Conservation (phyloP, 1,140 invertebrate species). For the Cherax destructor region DNA sequence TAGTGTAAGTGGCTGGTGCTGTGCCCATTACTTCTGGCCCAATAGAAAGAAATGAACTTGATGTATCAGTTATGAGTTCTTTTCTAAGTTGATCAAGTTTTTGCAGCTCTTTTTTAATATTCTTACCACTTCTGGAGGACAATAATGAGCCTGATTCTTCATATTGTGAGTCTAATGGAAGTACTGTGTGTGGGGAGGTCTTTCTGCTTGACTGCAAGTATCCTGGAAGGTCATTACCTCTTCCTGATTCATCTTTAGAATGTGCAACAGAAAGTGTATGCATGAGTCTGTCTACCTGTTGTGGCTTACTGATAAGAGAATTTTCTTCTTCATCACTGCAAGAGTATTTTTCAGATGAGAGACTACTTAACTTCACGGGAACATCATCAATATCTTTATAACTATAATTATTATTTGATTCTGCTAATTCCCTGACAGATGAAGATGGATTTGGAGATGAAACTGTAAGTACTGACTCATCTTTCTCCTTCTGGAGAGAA, state of each 20-base stretch:
- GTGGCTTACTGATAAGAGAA: neutral
- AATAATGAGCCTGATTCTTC: neutral
- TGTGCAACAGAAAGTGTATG: neutral
- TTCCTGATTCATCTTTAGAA: neutral
- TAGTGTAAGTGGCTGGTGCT: neutral
- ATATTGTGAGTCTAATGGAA: neutral
- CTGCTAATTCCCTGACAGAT: neutral
- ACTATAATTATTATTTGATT: neutral
- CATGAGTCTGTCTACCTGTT: neutral
- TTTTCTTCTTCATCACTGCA: neutral
- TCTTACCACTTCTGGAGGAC: neutral
- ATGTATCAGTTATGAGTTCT: neutral
- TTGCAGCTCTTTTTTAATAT: neutral
- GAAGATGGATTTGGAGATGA: neutral
- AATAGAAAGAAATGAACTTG: neutral
- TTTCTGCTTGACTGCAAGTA: neutral
- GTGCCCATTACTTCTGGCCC: neutral
- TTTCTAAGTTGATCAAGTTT: neutral
- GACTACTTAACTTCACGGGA: slow-evolving; percentile 32
- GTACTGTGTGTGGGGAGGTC: neutral
- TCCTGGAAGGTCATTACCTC: neutral
- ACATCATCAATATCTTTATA: slow-evolving; percentile 49
- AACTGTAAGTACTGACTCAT: neutral
- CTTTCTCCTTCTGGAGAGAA: neutral
- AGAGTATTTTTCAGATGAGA: neutral